Evolutionary conservation across 2,113 vertebrate genomes (phyloP), one percentile per base, ranked within the genome.

Genomic region (Paraplagusia blochii): DNA sequence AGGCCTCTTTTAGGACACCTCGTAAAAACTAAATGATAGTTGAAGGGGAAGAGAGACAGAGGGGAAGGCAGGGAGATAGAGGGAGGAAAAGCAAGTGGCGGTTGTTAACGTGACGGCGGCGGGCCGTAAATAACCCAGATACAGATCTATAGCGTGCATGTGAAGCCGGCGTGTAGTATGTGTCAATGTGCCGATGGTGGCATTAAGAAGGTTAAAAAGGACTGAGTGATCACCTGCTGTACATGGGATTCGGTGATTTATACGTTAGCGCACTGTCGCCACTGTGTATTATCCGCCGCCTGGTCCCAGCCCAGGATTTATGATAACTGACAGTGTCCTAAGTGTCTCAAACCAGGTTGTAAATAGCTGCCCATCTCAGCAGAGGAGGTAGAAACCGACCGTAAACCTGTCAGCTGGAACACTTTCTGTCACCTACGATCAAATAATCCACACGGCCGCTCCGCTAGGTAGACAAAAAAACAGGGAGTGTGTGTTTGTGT

Each of bases 11-110:
- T 77, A 89, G 79, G 81, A 81, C 74, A 67, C 74, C 80, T 89
- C 89, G 51, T 89, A 88, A 90, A 90, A 90, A 90, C 74, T 82
- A 87, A 29, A 88, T 87, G 84, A 88, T 84, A 88, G 85, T 82
- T 81, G 81, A 88, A 89, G 78, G 79, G 79, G 81, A 80, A 18
- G 73, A 60, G 69, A 77, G 68, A 72, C 38, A 6, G 67, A 59
- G 54, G 54, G n/a, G 38, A 53, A 48, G 72, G 17, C 5, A 16
- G 8, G 12, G 58, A 39, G 48, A 50, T 16, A 2, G 29, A 46
- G 29, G 66, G 47, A 68, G 52, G 72, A 63, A 67, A 75, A 78
- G 72, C 11, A 56, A 85, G 70, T 51, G 79, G 47, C 14, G 60
- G 75, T 77, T 82, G 81, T 89, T 84, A 89, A 84, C 17, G 65